phyloP scores from a whole-genome alignment of 2,888 invertebrate species.

The Tetragonisca angustula region DNA sequence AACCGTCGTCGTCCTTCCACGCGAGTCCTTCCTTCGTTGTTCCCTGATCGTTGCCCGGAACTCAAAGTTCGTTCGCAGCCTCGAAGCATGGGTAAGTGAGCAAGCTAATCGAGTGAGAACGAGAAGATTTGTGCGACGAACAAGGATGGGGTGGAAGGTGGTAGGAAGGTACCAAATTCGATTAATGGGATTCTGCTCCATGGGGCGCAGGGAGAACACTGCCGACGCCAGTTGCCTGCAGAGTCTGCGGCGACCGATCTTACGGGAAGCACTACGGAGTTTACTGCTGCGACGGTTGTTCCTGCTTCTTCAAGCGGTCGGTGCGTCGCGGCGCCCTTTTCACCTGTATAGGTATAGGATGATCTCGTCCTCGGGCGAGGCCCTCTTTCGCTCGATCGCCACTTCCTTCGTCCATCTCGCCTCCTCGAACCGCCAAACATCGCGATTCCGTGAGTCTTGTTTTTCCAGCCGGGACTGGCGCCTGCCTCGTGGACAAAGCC shows the following conservation, averaged over 20 bases:
- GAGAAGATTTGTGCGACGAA: no score
- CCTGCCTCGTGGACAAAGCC: conserved; percentile 92
- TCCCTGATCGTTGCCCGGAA: no score
- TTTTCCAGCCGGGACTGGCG: conserved; percentile 88
- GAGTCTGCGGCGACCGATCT: conserved; percentile 93
- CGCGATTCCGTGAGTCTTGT: neutral
- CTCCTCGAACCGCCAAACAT: no score
- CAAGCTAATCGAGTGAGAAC: no score
- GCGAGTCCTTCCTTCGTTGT: no score
- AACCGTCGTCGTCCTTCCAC: neutral
- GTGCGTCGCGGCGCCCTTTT: conserved; percentile 90
- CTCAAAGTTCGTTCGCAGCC: no score
- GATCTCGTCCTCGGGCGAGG: no score
- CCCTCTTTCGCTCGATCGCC: neutral
- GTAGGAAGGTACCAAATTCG: no score
- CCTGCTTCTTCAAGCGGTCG: conserved; percentile 95
- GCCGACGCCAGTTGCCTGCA: conserved; percentile 89
- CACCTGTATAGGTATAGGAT: conserved; percentile 89
- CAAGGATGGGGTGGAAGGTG: no score
- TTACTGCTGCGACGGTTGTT: conserved; percentile 94
- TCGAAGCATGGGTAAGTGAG: conserved; percentile 11
- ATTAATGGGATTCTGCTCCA: neutral
- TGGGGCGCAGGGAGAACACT: conserved; percentile 85
- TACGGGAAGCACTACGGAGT: conserved; percentile 94
- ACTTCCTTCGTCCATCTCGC: neutral